These are phyloP conservation scores for Sapajus apella DNA, from an alignment of 2,113 vertebrate genomes.

Conservation along the genomic window DNA sequence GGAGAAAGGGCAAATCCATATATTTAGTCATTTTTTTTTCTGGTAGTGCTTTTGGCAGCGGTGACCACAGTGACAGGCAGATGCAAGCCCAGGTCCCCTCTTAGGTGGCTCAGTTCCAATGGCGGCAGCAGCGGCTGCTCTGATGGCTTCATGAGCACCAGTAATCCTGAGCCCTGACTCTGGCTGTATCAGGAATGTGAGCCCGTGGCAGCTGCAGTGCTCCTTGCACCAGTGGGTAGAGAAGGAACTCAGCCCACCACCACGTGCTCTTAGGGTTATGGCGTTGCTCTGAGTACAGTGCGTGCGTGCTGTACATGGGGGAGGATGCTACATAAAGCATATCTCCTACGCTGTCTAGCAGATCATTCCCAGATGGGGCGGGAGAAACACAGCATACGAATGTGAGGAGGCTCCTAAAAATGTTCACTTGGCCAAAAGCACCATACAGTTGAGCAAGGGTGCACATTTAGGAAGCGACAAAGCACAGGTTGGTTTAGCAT, in stretches of 20 bases:
- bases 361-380: background rate
- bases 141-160: background rate
- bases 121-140: background rate
- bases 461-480: background rate
- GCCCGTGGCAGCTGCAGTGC: fast-evolving
- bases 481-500: background rate
- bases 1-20: background rate
- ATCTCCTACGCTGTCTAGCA: background rate
- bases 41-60: background rate
- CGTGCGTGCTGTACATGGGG: fast-evolving
- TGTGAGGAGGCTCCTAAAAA: background rate
- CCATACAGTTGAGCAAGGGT: background rate
- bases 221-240: fast-evolving
- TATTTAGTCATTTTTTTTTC: background rate
- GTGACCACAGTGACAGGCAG: background rate
- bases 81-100: too few species aligned
- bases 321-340: background rate
- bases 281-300: background rate
- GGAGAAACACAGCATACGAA: background rate
- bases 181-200: too few species aligned
- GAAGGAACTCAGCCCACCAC: background rate
- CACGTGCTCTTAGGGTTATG: background rate
- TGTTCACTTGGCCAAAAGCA: background rate
- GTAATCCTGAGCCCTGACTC: too few species aligned
- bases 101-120: background rate